Evolutionary conservation across 2,113 vertebrate genomes (phyloP).

Genomic region (Balaenoptera acutorostrata): DNA sequence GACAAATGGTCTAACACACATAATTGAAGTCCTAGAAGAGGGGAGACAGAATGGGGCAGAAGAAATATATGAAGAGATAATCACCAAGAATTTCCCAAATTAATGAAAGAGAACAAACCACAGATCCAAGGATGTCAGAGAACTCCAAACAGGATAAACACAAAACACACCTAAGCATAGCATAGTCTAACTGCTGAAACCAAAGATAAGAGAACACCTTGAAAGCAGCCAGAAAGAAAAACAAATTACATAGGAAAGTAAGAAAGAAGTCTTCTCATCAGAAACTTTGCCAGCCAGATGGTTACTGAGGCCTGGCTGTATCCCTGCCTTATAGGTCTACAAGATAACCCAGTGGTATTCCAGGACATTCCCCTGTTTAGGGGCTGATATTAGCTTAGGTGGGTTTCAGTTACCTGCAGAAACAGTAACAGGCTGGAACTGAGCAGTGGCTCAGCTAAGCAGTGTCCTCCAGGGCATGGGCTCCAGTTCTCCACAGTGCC

Average conservation of each 20-base stretch:
- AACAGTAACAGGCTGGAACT: not conserved
- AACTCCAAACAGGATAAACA: not conserved
- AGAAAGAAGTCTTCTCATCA: not conserved
- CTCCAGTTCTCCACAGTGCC: not conserved
- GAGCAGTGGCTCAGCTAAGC: not conserved
- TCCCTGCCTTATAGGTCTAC: not conserved
- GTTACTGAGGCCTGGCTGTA: not conserved
- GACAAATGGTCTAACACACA: not conserved
- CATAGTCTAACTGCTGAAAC: not conserved
- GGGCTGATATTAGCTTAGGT: not conserved
- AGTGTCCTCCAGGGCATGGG: not conserved
- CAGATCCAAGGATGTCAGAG: not conserved
- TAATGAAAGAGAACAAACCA: constrained; percentile 10
- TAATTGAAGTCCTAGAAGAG: not conserved
- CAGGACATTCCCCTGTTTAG: not conserved
- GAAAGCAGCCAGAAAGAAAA: constrained; percentile 4
- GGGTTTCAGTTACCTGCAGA: not conserved
- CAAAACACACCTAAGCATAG: not conserved
- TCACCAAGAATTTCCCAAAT: constrained; percentile 9
- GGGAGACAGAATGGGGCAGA: not conserved
- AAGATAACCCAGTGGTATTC: not conserved
- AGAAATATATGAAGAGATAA: not conserved
- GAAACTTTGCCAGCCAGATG: not conserved
- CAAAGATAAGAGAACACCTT: not conserved
- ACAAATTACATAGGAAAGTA: not conserved